Conservation (phyloP, 1,140 invertebrate species). For the Diachasma alloeum region DNA sequence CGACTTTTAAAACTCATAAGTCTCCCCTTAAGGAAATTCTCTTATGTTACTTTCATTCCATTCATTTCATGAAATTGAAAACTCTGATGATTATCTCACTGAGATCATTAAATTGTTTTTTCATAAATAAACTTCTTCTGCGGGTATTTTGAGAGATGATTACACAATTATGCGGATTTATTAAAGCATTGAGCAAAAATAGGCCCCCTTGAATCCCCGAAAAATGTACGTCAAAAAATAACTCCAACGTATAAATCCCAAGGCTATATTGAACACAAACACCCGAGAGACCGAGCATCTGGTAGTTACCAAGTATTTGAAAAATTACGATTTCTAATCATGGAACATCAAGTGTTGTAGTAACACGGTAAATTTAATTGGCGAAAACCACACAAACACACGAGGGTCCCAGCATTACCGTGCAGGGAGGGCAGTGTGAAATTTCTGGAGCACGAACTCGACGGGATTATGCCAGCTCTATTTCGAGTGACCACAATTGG, state of each 20-base stretch:
- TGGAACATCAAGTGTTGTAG: background rate
- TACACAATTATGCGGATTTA: slow-evolving; percentile 10
- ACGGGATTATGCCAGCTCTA: slow-evolving; percentile 17
- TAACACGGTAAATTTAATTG: slow-evolving; percentile 18
- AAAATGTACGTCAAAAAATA: background rate
- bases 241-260: background rate
- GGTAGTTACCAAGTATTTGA: background rate
- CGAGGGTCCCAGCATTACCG: background rate
- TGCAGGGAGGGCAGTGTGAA: background rate
- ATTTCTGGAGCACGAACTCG: slow-evolving; percentile 26
- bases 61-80: too few relatives aligned
- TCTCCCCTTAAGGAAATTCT: too few relatives aligned
- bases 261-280: background rate
- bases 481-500: slow-evolving; percentile 19
- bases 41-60: too few relatives aligned
- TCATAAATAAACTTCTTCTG: background rate
- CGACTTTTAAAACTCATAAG: too few relatives aligned
- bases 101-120: too few relatives aligned
- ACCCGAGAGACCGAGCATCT: too few relatives aligned
- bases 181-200: background rate
- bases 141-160: background rate
- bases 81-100: too few relatives aligned
- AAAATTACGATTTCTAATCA: background rate
- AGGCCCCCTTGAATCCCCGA: background rate
- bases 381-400: slow-evolving; percentile 13